Evolutionary conservation across 2,113 vertebrate genomes (phyloP).

Genomic region (Falco punctatus): DNA sequence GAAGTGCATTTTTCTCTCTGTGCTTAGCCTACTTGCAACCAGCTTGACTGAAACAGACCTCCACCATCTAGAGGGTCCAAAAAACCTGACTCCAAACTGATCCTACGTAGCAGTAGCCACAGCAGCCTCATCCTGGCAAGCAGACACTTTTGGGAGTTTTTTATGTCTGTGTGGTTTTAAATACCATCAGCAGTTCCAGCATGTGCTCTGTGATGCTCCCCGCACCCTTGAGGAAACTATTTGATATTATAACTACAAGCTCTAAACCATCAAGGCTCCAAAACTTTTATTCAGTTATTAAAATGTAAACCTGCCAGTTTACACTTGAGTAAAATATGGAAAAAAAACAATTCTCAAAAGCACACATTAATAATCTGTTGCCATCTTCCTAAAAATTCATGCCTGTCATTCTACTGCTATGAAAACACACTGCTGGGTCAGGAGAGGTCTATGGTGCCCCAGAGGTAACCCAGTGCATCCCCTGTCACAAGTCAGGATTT

Average conservation of each 20-base stretch:
- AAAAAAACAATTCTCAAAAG: background rate
- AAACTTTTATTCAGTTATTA: background rate
- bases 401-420: background rate
- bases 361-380: background rate
- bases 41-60: background rate
- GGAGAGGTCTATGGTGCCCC: background rate
- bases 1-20: background rate
- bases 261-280: background rate
- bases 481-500: background rate
- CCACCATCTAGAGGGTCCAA: fast-evolving
- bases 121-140: background rate
- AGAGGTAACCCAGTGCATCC: background rate
- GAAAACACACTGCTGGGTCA: background rate
- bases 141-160: fast-evolving
- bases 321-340: background rate
- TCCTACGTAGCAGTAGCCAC: background rate
- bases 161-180: background rate
- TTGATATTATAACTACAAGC: background rate
- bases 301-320: background rate
- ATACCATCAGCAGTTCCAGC: background rate
- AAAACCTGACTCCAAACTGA: background rate
- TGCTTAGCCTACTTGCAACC: background rate
- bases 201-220: background rate
- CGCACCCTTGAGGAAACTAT: background rate
- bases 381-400: background rate